Evolutionary conservation across 2,888 invertebrate species (phyloP), one percentile per base, ranked within the genome.

Genomic region (Endomychus coccineus): DNA sequence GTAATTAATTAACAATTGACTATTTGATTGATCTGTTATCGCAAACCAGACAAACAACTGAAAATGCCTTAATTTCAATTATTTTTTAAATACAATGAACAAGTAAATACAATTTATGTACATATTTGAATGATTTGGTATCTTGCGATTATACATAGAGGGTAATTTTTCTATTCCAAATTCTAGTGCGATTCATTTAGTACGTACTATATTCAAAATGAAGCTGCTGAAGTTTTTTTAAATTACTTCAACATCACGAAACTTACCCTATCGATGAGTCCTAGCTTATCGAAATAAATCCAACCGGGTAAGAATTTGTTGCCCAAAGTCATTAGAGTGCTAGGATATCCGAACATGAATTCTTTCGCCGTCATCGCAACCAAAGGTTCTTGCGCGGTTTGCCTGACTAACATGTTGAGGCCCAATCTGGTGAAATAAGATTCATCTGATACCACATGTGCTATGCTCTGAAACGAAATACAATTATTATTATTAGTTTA

Each of bases 331-430:
- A 91, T 81, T 38, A 91, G 68, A 2, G 83, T 70, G n/a, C 86
- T 84, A 47, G 80, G 68, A 66, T 85, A 88, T 0, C 89, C 89
- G 68, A 90, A 90, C 85, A 91, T 86, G 62, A 90, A 87, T 60
- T 90, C 88, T 42, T 66, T 75, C 0, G 90, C 89, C 0, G 87
- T 86, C 81, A 88, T 86, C 54, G 73, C 67, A 3, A 82, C 78
- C 12, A 91, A 68, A 0, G 89, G 86, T 47, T 77, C 68, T 2
- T 79, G 72, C 19, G 80, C 71, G 0, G 84, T 80, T 36, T 81
- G 69, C 2, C 71, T 58, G 31, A 89, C 79, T 2, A 89, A 56
- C 24, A 81, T 64, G 61, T 86, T 86, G 6, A 89, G 63, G 0
- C 78, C 83, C 45, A 82, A 66, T 3, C 79, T 71, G 0, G 81